Conservation (phyloP, 2,888 invertebrate genomes). For the Amblyteles armatorius region DNA sequence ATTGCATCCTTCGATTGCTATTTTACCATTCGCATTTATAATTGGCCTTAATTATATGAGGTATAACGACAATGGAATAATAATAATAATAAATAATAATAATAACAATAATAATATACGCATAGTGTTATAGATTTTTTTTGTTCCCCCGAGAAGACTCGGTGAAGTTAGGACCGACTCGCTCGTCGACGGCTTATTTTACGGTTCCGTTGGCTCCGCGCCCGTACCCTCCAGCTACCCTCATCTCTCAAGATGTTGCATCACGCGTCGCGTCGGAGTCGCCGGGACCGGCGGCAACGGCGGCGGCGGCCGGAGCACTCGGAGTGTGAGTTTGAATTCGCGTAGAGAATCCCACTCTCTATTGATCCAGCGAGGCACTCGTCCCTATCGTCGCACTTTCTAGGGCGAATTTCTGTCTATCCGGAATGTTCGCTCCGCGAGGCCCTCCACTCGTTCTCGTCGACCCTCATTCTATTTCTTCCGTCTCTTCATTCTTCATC, state of each 20-base stretch:
- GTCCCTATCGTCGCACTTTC: slow-evolving; percentile 18
- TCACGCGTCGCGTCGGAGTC: slow-evolving; percentile 35
- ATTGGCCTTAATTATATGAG: slow-evolving; percentile 24
- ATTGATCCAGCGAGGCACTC: slow-evolving; percentile 48
- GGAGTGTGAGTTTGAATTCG: slow-evolving; percentile 24
- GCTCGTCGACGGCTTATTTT: slow-evolving; percentile 41
- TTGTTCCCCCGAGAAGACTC: slow-evolving; percentile 19
- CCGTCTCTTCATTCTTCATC: not conserved
- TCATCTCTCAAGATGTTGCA: slow-evolving; percentile 60
- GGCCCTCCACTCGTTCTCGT: not conserved
- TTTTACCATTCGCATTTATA: slow-evolving; percentile 16
- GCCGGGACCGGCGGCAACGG: not conserved
- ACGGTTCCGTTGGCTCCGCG: not conserved
- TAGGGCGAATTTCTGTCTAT: slow-evolving; percentile 1
- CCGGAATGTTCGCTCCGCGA: not conserved
- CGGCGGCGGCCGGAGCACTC: not conserved
- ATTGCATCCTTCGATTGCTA: slow-evolving; percentile 9
- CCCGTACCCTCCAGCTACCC: slow-evolving; percentile 10
- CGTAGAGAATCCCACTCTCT: slow-evolving; percentile 17
- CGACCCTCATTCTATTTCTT: not conserved
- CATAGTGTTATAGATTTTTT: slow-evolving; percentile 30
- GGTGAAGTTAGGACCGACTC: slow-evolving; percentile 58
- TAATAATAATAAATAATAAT: not conserved
- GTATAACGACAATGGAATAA: not conserved
- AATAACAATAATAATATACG: slow-evolving; percentile 8